Conservation (phyloP, 2,888 invertebrate genomes). For the Odontocerum albicorne region DNA sequence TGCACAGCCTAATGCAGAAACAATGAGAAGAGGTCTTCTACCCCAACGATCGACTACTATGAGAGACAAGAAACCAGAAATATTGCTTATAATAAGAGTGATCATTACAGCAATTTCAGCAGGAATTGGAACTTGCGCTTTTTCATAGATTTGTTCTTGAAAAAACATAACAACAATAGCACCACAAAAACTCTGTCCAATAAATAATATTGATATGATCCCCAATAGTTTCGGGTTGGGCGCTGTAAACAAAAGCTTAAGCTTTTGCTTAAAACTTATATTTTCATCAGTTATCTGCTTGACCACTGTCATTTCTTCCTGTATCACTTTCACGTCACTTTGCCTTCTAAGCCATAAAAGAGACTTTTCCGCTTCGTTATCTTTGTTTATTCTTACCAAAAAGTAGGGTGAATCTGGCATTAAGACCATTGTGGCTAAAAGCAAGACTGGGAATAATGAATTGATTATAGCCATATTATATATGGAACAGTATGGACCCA, state of each 20-base stretch:
- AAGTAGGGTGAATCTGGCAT: slow-evolving; percentile 37
- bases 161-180: slow-evolving; percentile 30
- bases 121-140: slow-evolving; percentile 15
- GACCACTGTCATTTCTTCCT: slow-evolving; percentile 26
- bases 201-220: slow-evolving; percentile 19
- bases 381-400: slow-evolving; percentile 26
- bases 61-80: slow-evolving; percentile 21
- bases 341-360: slow-evolving; percentile 26
- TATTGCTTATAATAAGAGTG: slow-evolving; percentile 25
- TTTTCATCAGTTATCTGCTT: slow-evolving; percentile 23
- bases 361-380: slow-evolving; percentile 23
- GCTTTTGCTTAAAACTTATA: slow-evolving; percentile 13
- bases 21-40: slow-evolving; percentile 26
- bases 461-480: slow-evolving; percentile 26
- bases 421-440: slow-evolving; percentile 27
- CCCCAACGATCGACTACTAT: slow-evolving; percentile 32
- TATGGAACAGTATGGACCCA: slow-evolving; percentile 35
- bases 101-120: slow-evolving; percentile 28
- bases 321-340: slow-evolving; percentile 16
- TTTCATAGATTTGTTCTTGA: slow-evolving; percentile 27
- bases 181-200: slow-evolving; percentile 27
- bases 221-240: slow-evolving; percentile 27
- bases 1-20: slow-evolving; percentile 26
- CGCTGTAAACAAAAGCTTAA: slow-evolving; percentile 18
- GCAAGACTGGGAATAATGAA: slow-evolving; percentile 30